Percentiles rank a stretch among this genome's conserved stretches.
phyloP scores from a whole-genome alignment of 1,140 invertebrate species.

The Vanessa atalanta region DNA sequence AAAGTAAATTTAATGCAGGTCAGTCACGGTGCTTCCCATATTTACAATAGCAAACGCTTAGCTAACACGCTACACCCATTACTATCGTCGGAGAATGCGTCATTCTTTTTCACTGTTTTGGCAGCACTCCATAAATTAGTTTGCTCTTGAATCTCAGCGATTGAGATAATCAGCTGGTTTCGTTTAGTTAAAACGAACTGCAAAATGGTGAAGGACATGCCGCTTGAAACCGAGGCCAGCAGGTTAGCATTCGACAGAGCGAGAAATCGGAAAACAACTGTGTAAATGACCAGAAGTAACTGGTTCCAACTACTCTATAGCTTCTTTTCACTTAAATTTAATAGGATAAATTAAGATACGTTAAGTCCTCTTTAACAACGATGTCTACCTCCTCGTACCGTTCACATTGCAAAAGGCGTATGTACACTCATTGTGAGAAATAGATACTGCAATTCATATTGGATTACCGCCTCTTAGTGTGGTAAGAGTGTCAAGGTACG shows the following conservation, averaged over 20 bases:
- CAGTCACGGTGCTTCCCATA: conserved; percentile 27
- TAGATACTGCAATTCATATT: conserved; percentile 59
- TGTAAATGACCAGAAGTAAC: conserved; percentile 35
- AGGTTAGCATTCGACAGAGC: conserved; percentile 42
- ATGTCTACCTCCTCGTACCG: conserved; percentile 24
- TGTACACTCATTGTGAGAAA: conserved; percentile 53
- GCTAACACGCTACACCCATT: conserved; percentile 4
- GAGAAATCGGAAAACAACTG: conserved; percentile 46
- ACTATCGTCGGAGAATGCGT: conserved; percentile 25
- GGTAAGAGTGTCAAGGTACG: conserved; percentile 60
- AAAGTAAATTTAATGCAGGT: conserved; percentile 18
- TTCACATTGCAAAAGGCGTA: conserved; percentile 36
- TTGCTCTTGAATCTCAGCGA: conserved; percentile 24
- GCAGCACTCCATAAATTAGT: conserved; percentile 26
- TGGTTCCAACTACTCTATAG: conserved; percentile 22
- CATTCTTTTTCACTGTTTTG: conserved; percentile 28
- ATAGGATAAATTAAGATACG: conserved; percentile 15
- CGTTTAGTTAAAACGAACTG: conserved; percentile 26
- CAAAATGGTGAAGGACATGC: conserved; percentile 34
- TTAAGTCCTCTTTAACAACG: conserved; percentile 17
- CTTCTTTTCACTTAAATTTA: conserved; percentile 18
- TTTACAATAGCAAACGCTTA: conserved; percentile 8
- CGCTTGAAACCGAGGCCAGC: conserved; percentile 32
- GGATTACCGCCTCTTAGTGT: conserved; percentile 52
- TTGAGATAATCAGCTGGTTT: conserved; percentile 34